Evolutionary conservation across 1,140 invertebrate species (phyloP).

Genomic region (Glossosoma conforme): DNA sequence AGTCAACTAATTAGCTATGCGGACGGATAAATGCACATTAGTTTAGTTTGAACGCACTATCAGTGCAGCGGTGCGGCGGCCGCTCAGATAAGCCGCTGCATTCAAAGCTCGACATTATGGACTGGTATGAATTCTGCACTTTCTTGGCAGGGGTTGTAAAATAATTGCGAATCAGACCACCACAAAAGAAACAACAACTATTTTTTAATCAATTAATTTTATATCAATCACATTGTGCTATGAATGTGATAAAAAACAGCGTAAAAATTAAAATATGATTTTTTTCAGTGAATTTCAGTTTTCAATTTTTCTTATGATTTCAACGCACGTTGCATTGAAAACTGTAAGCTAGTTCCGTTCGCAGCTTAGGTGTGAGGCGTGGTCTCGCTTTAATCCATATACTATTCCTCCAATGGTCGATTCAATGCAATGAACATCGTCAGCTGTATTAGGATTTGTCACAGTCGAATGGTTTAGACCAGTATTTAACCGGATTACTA

Average conservation of each 20-base stretch:
- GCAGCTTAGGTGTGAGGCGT: background rate
- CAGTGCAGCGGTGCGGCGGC: constrained; percentile 7
- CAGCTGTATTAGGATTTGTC: background rate
- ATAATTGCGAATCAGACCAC: background rate
- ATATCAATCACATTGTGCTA: no score
- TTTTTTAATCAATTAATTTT: no score
- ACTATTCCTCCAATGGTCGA: background rate
- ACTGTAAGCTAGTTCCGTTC: no score
- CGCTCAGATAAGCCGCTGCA: constrained; percentile 16
- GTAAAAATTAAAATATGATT: no score
- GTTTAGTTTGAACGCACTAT: constrained; percentile 13
- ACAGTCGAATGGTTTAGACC: background rate
- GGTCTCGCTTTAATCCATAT: background rate
- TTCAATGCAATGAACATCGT: background rate
- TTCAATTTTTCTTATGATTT: no score
- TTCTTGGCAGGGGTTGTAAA: constrained; percentile 9
- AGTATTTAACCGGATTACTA: background rate
- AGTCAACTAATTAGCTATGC: constrained; percentile 25
- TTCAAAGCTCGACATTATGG: constrained; percentile 7
- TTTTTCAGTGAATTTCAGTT: no score
- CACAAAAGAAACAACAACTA: no score
- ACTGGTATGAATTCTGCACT: constrained; percentile 1
- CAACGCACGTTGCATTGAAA: no score
- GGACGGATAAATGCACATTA: constrained; percentile 13
- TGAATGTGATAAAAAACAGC: no score